Percentiles rank a stretch among this genome's conserved stretches.
Evolutionary conservation across 2,888 invertebrate species (phyloP).

Genomic region (Ornithoptera alexandrae): DNA sequence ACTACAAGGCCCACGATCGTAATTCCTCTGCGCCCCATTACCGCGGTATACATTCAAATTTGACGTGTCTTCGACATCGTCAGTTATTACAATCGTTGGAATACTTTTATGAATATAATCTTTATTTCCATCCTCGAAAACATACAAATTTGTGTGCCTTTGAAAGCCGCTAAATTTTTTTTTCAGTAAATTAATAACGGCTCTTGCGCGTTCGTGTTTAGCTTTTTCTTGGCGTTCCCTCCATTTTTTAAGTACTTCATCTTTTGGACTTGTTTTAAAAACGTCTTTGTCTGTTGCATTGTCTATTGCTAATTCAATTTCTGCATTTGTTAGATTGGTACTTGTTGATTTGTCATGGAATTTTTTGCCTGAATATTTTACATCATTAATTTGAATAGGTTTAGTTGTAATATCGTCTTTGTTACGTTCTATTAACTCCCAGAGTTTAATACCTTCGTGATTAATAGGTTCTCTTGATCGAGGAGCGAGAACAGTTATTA

Average conservation of each 20-base stretch:
- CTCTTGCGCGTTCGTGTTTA: slow-evolving; percentile 62
- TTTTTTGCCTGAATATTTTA: slow-evolving; percentile 29
- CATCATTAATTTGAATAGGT: slow-evolving; percentile 20
- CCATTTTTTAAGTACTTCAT: slow-evolving; percentile 65
- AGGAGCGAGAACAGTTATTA: slow-evolving; percentile 51
- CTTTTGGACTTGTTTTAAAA: slow-evolving; percentile 47
- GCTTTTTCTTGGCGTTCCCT: slow-evolving; percentile 60
- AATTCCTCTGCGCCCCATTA: slow-evolving; percentile 38
- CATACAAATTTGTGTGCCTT: slow-evolving; percentile 44
- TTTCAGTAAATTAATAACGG: slow-evolving; percentile 71
- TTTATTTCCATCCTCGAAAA: slow-evolving; percentile 47
- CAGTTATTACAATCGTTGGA: slow-evolving; percentile 58
- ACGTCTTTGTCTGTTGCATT: slow-evolving; percentile 37
- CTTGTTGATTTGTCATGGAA: slow-evolving; percentile 47
- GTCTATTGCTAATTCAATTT: slow-evolving; percentile 31
- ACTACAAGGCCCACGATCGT: slow-evolving; percentile 39
- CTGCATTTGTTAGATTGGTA: slow-evolving; percentile 39
- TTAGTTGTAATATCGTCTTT: slow-evolving; percentile 37
- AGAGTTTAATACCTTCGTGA: slow-evolving; percentile 53
- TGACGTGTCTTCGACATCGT: slow-evolving; percentile 71
- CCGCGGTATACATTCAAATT: slow-evolving; percentile 66
- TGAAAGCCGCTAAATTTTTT: slow-evolving; percentile 55
- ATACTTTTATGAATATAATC: slow-evolving; percentile 50
- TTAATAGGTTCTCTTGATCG: slow-evolving; percentile 67
- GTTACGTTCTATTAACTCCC: slow-evolving; percentile 51